Percentiles rank a stretch among this genome's conserved stretches.
phyloP scores from a whole-genome alignment of 2,113 vertebrate genomes.

The Bos indicus region DNA sequence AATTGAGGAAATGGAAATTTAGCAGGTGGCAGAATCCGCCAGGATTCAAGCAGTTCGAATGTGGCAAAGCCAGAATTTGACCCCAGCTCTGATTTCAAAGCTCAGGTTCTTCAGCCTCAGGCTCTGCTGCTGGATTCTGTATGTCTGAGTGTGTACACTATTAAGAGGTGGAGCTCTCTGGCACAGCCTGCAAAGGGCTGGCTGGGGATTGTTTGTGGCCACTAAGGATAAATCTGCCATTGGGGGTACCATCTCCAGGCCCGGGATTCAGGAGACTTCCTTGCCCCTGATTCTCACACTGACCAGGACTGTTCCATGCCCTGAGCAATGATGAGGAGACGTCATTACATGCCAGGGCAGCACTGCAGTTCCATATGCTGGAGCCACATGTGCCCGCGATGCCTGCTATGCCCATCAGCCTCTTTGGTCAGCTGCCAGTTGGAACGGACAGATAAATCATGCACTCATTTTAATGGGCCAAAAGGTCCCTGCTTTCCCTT shows the following conservation, averaged over 20 bases:
- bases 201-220: neutral
- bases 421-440: constrained; percentile 40
- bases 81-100: neutral
- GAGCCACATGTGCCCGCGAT: neutral
- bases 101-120: neutral
- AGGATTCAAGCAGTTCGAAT: neutral
- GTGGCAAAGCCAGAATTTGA: neutral
- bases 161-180: neutral
- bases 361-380: neutral
- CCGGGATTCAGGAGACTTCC: neutral
- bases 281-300: neutral
- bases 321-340: constrained; percentile 2
- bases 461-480: constrained; percentile 49
- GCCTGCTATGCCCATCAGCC: constrained; percentile 55
- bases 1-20: neutral
- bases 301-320: neutral
- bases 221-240: neutral
- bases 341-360: constrained; percentile 8
- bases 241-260: neutral
- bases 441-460: constrained; percentile 53
- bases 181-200: neutral
- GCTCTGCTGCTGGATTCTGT: neutral
- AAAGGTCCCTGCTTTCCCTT: constrained; percentile 32
- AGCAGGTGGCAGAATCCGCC: neutral
- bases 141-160: too few species aligned